Base-by-base conservation (phyloP, 2,888 invertebrate genomes). In the Clanis bilineata region DNA sequence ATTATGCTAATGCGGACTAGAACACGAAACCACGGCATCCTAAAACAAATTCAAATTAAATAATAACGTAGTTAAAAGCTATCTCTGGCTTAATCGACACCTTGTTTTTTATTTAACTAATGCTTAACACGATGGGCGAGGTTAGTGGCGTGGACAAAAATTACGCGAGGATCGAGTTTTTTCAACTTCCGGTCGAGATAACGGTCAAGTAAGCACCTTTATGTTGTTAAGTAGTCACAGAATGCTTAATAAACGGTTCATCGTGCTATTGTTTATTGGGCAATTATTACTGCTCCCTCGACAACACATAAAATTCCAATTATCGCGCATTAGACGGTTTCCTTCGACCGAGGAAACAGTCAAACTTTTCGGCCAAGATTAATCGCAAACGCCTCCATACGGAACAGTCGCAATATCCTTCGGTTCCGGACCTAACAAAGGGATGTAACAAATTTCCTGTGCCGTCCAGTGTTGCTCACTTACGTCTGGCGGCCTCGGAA, bases 141-240 rank as follows among this genome's bases (percentile, higher is more conserved):
- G 71, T 72, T 71, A 74, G 72, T 74, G 76, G 72, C 65, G 76
- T 83, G 80, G 82, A 82, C 83, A 74, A 82, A 83, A 87, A 86
- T 87, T 87, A 86, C 76, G 76, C 77, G 73, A 77, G 85, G 83
- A 85, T 85, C 86, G 83, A 79, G 77, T 85, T 88, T 86, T 41
- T 85, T 83, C 74, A 69, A 86, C 87, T 88, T 90, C 89, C 90
- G 87, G 83, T 71, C 76, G 67, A 88, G 90, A 89, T 89, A 88
- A 88, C 84, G 80, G 83, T 85, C 85, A 69, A 78, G 80, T 84
- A 80, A 85, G 83, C 86, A 88, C 87, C 88, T 89, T 88, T 85
- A 80, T 78, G 72, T 82, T 81, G 80, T 86, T 85, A 85, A 85
- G 80, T 82, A 81, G 82, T 76, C 82, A 79, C 79, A 83, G 80